A percentile compares a stretch with the other conserved stretches of the same genome.
Evolutionary conservation across 1,140 invertebrate species (phyloP).

Genomic region (Caenorhabditis elegans): WBcel235 BX284606.5:3409001-3409500

Average conservation of each 20-base stretch:
- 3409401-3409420: slow-evolving; percentile 77
- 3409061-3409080: slow-evolving; percentile 87
- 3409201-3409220: slow-evolving; percentile 79
- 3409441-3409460: slow-evolving; percentile 79
- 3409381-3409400: slow-evolving; percentile 79
- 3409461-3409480: slow-evolving; percentile 76
- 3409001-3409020: slow-evolving; percentile 84
- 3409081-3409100: slow-evolving; percentile 79
- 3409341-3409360: slow-evolving; percentile 79
- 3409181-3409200: background rate
- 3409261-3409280: slow-evolving; percentile 82
- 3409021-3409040: slow-evolving; percentile 86
- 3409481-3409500: slow-evolving; percentile 73
- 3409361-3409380: slow-evolving; percentile 71
- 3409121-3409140: slow-evolving; percentile 53
- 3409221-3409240: slow-evolving; percentile 85
- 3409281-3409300: slow-evolving; percentile 73
- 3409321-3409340: slow-evolving; percentile 80
- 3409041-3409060: slow-evolving; percentile 83
- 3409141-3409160: slow-evolving; percentile 59
- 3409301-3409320: slow-evolving; percentile 73
- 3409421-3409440: background rate
- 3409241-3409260: slow-evolving; percentile 84
- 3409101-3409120: slow-evolving; percentile 84
- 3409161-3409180: slow-evolving; percentile 25